Percentiles rank a stretch among this genome's conserved stretches.
phyloP scores from a whole-genome alignment of 30 jellyfish, hydroid and myxozoan genomes.

The Cassiopea andromeda region DNA sequence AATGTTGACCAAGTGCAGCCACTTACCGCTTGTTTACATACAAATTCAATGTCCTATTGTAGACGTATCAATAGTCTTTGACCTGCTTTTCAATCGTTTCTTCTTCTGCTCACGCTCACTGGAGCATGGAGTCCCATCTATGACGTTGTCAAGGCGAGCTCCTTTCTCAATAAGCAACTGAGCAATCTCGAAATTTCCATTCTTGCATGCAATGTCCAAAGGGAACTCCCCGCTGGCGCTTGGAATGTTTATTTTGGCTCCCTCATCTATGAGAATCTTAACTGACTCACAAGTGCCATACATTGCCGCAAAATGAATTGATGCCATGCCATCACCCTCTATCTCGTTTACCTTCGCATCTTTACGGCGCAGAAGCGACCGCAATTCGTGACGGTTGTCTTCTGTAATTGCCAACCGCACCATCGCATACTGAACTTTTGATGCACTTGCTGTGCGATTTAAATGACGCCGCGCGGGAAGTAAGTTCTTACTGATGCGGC shows the following conservation, averaged over 20 bases:
- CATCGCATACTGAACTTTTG: slow-evolving; percentile 51
- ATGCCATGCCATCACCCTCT: slow-evolving; percentile 81
- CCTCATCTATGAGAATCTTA: slow-evolving; percentile 61
- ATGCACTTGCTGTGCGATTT: slow-evolving; percentile 44
- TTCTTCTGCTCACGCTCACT: neutral
- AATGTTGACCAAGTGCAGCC: neutral
- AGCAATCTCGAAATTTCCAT: slow-evolving; percentile 87
- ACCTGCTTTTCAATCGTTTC: slow-evolving; percentile 10
- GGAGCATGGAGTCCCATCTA: slow-evolving; percentile 68
- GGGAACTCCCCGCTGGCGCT: slow-evolving; percentile 73
- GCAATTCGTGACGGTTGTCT: slow-evolving; percentile 60
- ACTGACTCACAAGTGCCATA: slow-evolving; percentile 69
- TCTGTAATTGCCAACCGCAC: slow-evolving; percentile 71
- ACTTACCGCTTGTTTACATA: too few relatives aligned
- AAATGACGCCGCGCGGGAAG: slow-evolving; percentile 32
- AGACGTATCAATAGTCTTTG: slow-evolving; percentile 27
- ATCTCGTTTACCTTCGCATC: slow-evolving; percentile 67
- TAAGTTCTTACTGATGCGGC: neutral
- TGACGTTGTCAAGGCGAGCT: slow-evolving; percentile 73
- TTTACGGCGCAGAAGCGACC: slow-evolving; percentile 66
- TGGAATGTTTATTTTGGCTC: slow-evolving; percentile 73
- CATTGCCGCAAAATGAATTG: slow-evolving; percentile 89
- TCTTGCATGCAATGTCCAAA: slow-evolving; percentile 79
- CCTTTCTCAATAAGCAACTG: slow-evolving; percentile 85
- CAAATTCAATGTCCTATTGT: neutral